A percentile compares a stretch with the other conserved stretches of the same genome.
These are phyloP conservation scores for Aethes cnicana DNA, from an alignment of 2,888 invertebrate species.

Conservation along the genomic window DNA sequence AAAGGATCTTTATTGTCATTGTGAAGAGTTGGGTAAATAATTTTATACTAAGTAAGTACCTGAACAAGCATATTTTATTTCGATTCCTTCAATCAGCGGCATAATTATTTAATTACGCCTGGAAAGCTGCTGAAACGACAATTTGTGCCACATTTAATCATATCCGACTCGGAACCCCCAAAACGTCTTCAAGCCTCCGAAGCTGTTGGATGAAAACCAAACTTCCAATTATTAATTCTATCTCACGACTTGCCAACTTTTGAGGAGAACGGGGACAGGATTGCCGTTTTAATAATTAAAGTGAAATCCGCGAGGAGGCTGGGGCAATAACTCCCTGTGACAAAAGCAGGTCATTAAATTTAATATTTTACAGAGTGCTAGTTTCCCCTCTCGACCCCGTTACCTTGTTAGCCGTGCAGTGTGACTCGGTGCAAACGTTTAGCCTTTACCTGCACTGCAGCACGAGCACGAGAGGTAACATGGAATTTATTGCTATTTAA, in stretches of 20 bases:
- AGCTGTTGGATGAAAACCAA: conserved; percentile 17
- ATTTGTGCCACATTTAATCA: not conserved
- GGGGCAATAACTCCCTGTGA: conserved; percentile 46
- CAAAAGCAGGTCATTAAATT: conserved; percentile 64
- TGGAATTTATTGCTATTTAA: no score
- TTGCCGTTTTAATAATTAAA: conserved; percentile 57
- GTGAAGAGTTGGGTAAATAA: no score
- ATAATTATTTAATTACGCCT: no score
- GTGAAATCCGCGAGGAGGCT: conserved; percentile 42
- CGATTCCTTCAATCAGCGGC: no score
- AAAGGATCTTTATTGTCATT: no score
- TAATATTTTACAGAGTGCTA: conserved; percentile 60
- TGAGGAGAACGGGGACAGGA: conserved; percentile 39
- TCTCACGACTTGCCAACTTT: conserved; percentile 22
- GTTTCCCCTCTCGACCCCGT: conserved; percentile 54
- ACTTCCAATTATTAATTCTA: conserved; percentile 34
- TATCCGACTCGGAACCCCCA: conserved; percentile 1
- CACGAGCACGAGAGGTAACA: no score
- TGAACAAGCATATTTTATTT: no score
- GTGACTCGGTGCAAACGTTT: not conserved
- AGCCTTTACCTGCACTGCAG: no score
- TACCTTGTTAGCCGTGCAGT: conserved; percentile 31
- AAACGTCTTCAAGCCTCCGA: not conserved
- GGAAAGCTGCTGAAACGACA: no score
- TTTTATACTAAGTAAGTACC: no score